Base-by-base conservation (phyloP, 2,113 vertebrate species). In the Melanotaenia duboulayi region DNA sequence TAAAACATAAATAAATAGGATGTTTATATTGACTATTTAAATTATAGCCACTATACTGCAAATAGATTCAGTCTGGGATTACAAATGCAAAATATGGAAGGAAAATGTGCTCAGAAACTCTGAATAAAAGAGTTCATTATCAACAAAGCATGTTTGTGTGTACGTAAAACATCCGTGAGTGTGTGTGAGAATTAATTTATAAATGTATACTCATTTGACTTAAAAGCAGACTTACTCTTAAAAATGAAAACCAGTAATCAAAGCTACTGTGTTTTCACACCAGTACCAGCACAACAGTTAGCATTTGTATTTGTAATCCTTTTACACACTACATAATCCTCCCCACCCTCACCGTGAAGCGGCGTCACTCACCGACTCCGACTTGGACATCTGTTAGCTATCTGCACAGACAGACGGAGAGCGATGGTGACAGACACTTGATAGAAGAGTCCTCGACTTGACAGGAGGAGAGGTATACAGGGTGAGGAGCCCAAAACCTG, bases 251-350 rank as follows among this genome's bases (percentile, higher is more conserved):
- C 64, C n/a, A 46, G 39, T 84, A 80, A 86, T 74, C 74, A 11
- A 16, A 78, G 58, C 35, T 23, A 19, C 68, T 60, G 50, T 68
- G 28, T 39, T 64, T 73, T 42, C 44, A 22, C 76, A 52, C 40
- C 52, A 46, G 17, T 63, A 20, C 17, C 48, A 28, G n/a, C 76
- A 70, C 65, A 74, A 55, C 80, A 65, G 7, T 50, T 20, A 69
- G 25, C 74, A 23, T 82, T 64, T 82, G n/a, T 64, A 32, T 54
- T 55, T 85, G 82, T 89, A 91, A 91, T 91, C 87, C 84, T 74
- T 78, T 91, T 87, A 87, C 84, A 87, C 52, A 76, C 67, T 1
- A 65, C 65, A 32, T 88, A 82, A 88, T 79, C 86, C 86, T 58
- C 56, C 63, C 78, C 80, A 65, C 61, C 57, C 67, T 65, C 64